Conservation (phyloP, 2,113 vertebrate genomes). For the Herpailurus yagouaroundi region DNA sequence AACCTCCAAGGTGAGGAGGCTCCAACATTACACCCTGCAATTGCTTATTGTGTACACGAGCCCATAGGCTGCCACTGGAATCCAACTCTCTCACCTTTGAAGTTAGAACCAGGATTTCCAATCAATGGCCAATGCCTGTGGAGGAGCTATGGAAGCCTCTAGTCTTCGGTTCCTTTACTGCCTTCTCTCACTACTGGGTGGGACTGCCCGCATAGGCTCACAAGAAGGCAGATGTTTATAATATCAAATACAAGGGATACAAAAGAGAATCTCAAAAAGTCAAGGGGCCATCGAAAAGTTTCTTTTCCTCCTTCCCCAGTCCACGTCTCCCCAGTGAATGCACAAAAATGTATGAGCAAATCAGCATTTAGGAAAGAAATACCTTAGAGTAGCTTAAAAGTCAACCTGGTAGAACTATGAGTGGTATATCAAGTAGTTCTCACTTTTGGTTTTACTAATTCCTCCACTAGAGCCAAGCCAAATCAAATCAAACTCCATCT, state of each 20-base stretch:
- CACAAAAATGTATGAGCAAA: background rate
- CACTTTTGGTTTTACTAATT: conserved; percentile 38
- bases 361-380: background rate
- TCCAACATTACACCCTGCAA: background rate
- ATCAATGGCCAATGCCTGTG: background rate
- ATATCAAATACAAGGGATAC: background rate
- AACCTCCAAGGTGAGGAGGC: background rate
- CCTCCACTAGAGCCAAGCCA: background rate
- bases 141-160: background rate
- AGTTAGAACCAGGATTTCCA: background rate
- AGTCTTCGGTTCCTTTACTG: background rate
- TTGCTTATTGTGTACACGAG: background rate
- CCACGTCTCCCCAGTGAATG: background rate
- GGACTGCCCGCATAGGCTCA: background rate
- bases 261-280: background rate
- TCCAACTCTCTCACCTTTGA: background rate
- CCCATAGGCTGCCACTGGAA: background rate
- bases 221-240: background rate
- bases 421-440: background rate
- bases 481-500: background rate
- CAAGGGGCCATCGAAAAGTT: background rate
- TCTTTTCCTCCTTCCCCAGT: background rate
- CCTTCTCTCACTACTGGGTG: background rate
- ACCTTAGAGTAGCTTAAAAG: background rate
- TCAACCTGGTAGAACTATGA: background rate